Percentiles rank a stretch among this genome's conserved stretches.
Evolutionary conservation across 2,888 invertebrate species (phyloP).

Genomic region (Aplocera efformata): DNA sequence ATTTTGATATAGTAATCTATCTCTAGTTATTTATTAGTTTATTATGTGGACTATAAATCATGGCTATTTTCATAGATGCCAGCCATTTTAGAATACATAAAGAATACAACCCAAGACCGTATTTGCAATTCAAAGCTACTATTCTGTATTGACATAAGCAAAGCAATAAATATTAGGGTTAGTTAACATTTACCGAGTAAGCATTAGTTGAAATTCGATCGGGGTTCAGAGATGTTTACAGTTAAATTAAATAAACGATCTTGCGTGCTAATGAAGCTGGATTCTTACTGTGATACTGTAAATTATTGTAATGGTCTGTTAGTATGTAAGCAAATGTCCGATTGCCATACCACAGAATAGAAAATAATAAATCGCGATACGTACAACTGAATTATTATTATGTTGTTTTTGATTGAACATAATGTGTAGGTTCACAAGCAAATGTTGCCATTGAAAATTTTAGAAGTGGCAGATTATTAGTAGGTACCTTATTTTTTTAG

Average conservation of each 20-base stretch:
- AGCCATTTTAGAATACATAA: slow-evolving; percentile 2
- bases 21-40: too few relatives aligned
- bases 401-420: too few relatives aligned
- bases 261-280: slow-evolving; percentile 59
- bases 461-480: too few relatives aligned
- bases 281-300: slow-evolving; percentile 34
- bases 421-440: too few relatives aligned
- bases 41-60: too few relatives aligned
- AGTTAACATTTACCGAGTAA: slow-evolving; percentile 47
- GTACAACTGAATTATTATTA: too few relatives aligned
- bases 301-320: slow-evolving; percentile 16
- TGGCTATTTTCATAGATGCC: too few relatives aligned
- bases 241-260: slow-evolving; percentile 44
- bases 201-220: slow-evolving; percentile 68
- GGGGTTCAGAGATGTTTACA: slow-evolving; percentile 45
- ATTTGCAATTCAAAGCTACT: slow-evolving; percentile 18
- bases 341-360: too few relatives aligned
- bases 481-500: too few relatives aligned
- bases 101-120: slow-evolving; percentile 7
- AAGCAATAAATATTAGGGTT: slow-evolving; percentile 39
- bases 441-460: too few relatives aligned
- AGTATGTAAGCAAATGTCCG: slow-evolving; percentile 14
- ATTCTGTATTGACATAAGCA: slow-evolving; percentile 12
- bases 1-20: too few relatives aligned
- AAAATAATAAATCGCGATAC: too few relatives aligned